These are phyloP conservation scores for Stenurella melanura DNA, from an alignment of 2,888 invertebrate genomes.

Conservation along the genomic window DNA sequence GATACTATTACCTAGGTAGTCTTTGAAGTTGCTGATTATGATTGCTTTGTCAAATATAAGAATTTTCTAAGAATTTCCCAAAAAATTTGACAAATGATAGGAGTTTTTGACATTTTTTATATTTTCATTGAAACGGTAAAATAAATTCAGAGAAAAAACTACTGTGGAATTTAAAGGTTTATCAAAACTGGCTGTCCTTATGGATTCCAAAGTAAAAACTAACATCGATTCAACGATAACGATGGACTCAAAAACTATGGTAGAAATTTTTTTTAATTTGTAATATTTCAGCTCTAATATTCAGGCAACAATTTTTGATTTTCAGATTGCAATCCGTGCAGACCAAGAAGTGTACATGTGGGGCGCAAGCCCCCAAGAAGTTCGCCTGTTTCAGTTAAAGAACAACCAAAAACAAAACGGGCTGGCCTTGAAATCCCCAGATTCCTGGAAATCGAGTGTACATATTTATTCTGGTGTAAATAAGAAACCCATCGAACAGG, in stretches of 20 bases:
- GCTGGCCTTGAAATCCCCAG: conserved; percentile 51
- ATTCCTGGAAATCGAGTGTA: conserved; percentile 68
- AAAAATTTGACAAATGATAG: too few relatives aligned
- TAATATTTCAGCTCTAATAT: conserved; percentile 47
- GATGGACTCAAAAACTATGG: neutral
- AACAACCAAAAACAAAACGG: conserved; percentile 61
- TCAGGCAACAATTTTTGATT: conserved; percentile 29
- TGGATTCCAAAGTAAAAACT: too few relatives aligned
- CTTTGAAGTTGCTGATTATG: too few relatives aligned
- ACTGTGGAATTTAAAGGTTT: too few relatives aligned
- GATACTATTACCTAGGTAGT: too few relatives aligned
- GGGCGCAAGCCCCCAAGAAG: conserved; percentile 86
- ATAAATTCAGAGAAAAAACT: too few relatives aligned
- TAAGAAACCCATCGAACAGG: conserved; percentile 63
- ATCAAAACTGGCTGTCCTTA: too few relatives aligned
- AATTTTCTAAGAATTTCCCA: too few relatives aligned
- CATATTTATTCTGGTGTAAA: conserved; percentile 68
- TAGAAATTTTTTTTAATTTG: conserved; percentile 26
- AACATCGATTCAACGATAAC: too few relatives aligned
- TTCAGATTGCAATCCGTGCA: conserved; percentile 80
- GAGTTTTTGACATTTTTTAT: too few relatives aligned
- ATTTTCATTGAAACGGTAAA: too few relatives aligned
- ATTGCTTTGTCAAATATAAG: too few relatives aligned
- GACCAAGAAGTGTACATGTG: conserved; percentile 82
- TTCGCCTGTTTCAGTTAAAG: conserved; percentile 78